Conservation (phyloP, 2,797 vertebrate species). For the Karalla daura region DNA sequence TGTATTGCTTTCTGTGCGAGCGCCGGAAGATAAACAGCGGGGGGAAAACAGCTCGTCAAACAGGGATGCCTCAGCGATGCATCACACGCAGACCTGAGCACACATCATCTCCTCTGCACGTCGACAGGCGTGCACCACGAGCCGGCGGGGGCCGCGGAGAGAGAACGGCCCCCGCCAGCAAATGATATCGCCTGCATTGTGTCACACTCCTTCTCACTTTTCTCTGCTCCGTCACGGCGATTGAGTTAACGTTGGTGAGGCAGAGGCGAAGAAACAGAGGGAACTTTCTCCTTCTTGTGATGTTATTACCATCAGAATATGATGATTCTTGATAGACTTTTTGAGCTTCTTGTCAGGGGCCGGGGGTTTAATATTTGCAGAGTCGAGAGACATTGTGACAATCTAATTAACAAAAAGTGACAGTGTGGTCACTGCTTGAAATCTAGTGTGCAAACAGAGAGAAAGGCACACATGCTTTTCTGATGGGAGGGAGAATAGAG, state of each 20-base stretch:
- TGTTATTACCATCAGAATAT: no score
- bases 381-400: constrained; percentile 11
- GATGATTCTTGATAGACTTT: no score
- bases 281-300: constrained; percentile 14
- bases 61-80: constrained; percentile 22
- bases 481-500: neutral
- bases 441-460: constrained; percentile 19
- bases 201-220: neutral
- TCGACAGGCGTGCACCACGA: constrained; percentile 19
- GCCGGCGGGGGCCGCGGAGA: constrained; percentile 1
- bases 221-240: constrained; percentile 15
- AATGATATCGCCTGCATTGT: neutral
- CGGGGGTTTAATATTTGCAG: constrained; percentile 30
- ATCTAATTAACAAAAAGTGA: constrained; percentile 42
- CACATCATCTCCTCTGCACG: constrained; percentile 34
- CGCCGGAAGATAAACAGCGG: constrained; percentile 41
- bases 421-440: constrained; percentile 13
- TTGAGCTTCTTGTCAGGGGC: constrained; percentile 15
- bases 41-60: constrained; percentile 28
- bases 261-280: neutral
- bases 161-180: constrained; percentile 16
- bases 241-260: constrained; percentile 24
- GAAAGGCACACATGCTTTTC: constrained; percentile 1
- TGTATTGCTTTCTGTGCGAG: constrained; percentile 9
- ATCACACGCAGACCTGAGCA: constrained; percentile 22